A percentile compares a stretch with the other conserved stretches of the same genome.
Conservation (phyloP, 2,888 invertebrate species). For the Bruchidius siliquastri region DNA sequence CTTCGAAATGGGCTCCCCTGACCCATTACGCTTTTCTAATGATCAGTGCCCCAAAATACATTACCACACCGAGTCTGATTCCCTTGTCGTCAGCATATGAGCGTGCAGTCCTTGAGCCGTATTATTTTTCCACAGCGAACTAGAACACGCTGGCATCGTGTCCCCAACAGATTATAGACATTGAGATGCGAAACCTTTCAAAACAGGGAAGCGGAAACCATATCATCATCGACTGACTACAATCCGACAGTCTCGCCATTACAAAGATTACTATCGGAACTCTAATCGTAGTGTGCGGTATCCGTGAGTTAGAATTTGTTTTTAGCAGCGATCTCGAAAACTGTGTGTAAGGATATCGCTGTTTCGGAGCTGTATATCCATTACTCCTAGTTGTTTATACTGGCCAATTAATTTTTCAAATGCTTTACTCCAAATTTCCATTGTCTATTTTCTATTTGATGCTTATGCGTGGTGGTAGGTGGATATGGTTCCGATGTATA, state of each 20-base stretch:
- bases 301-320: neutral
- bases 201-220: slow-evolving; percentile 1
- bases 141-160: neutral
- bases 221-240: neutral
- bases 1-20: no score
- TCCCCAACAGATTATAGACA: neutral
- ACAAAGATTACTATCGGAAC: neutral
- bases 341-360: neutral
- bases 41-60: no score
- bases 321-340: neutral
- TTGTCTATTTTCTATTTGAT: no score
- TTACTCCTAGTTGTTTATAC: no score
- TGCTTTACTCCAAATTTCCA: no score
- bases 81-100: no score
- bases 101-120: neutral
- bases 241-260: neutral
- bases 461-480: no score
- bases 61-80: no score
- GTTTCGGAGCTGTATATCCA: no score
- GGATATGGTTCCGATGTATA: no score
- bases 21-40: no score
- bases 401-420: no score
- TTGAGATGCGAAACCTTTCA: slow-evolving; percentile 2
- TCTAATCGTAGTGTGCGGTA: neutral
- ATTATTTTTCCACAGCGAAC: neutral